These are phyloP conservation scores for Danio kyathit DNA, from an alignment of 2,797 vertebrate species.

Conservation along the genomic window DNA sequence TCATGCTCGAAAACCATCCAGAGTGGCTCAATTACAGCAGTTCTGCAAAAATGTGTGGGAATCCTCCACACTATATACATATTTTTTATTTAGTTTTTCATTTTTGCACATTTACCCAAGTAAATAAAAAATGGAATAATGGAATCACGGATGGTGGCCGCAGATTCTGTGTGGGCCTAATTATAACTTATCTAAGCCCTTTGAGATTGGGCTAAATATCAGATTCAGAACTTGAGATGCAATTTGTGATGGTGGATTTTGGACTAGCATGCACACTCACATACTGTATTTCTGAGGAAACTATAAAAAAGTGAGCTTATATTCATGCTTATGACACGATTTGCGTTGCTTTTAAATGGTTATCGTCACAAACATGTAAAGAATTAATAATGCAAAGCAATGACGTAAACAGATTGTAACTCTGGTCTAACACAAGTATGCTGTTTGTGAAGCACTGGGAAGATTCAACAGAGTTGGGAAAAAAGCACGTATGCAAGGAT, in stretches of 20 bases:
- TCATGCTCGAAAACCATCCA: no score
- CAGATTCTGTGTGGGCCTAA: no score
- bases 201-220: no score
- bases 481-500: not conserved
- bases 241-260: not conserved
- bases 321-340: not conserved
- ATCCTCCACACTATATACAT: no score
- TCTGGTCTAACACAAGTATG: not conserved
- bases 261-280: not conserved
- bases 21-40: no score
- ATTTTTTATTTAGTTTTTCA: no score
- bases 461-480: not conserved
- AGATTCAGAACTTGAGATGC: no score
- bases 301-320: not conserved
- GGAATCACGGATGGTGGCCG: no score
- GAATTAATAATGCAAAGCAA: not conserved
- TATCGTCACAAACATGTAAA: not conserved
- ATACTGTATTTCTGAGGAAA: not conserved
- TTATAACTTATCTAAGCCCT: no score
- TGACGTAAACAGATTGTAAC: not conserved
- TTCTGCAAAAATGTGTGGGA: no score
- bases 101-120: no score
- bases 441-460: not conserved
- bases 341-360: not conserved
- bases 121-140: no score